Evolutionary conservation across 2,797 vertebrate genomes (phyloP).

Genomic region (Poliocrania exsul): DNA sequence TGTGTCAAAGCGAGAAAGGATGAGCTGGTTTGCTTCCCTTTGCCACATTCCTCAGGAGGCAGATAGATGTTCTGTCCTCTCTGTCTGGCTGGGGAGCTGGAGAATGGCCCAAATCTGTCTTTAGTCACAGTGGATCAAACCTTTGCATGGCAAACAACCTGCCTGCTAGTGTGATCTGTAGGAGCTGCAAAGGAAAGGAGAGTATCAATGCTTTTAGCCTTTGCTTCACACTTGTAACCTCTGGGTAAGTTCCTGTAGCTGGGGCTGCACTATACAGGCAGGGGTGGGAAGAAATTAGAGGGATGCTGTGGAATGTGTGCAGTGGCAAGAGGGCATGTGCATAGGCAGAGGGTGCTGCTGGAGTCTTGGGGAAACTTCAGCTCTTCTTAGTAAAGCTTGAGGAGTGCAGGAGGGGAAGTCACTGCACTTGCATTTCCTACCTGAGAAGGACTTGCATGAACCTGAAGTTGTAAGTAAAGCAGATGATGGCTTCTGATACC

Average conservation of each 20-base stretch:
- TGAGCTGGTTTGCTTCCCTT: neutral
- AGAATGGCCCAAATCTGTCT: neutral
- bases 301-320: neutral
- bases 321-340: neutral
- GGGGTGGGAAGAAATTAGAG: neutral
- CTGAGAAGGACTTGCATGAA: neutral
- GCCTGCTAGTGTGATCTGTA: neutral
- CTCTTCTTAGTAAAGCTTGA: neutral
- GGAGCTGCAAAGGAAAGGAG: neutral
- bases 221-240: neutral
- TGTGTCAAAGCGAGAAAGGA: neutral
- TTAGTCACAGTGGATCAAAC: neutral
- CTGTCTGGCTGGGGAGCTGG: neutral
- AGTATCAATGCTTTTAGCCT: accelerated
- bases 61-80: neutral
- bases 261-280: neutral
- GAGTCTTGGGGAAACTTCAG: accelerated
- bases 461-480: neutral
- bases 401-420: neutral
- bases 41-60: neutral
- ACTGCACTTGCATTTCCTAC: neutral
- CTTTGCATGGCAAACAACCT: neutral
- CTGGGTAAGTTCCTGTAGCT: accelerated
- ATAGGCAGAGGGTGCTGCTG: neutral
- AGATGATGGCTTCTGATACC: neutral